Evolutionary conservation across 2,888 invertebrate species (phyloP), one percentile per base, ranked within the genome.

Genomic region (Nephrotoma flavescens): DNA sequence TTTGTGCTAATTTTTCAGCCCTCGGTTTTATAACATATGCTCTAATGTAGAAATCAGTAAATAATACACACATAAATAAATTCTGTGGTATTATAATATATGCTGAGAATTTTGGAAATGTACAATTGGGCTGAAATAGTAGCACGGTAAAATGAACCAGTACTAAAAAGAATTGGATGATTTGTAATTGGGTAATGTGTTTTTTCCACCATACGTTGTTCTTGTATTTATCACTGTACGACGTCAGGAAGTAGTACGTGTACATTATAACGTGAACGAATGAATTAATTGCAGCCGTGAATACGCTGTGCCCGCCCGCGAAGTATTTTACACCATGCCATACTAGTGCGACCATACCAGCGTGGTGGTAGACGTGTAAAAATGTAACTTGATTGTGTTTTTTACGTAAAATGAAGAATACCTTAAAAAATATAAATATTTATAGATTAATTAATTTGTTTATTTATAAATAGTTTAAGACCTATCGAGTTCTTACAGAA

Each of bases 261-360:
- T 97, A 97, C 97, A 98, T 97, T 41, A 97, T 91, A 0, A 94
- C 90, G 89, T 98, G 97, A 0, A 97, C 96, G 87, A 96, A 93
- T 0, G 94, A 93, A 90, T 97, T 97, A 87, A 96, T 91, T 4
- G 95, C 90, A 0, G 96, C 96, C 86, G 96, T 92, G 89, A 94
- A 93, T 4, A 95, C 93, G 2, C 94, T 94, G 89, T 95, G 95
- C 0, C 96, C 96, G 92, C 95, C 94, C 90, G 93, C 90, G 89
- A 93, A 87, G 88, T 90, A 91, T 87, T 94, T 95, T 0, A 91
- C 89, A 2, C 92, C 93, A 15, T 91, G 90, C 95, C 96, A 97
- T 87, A 93, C 92, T 0, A 94, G 93, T 5, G 94, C 52, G 0
- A 95, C 94, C 96, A 97, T 97, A 0, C 96, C 96, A 0, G 94